These are phyloP conservation scores for Leptinotarsa haldemani DNA, from an alignment of 2,888 invertebrate genomes.

Conservation along the genomic window DNA sequence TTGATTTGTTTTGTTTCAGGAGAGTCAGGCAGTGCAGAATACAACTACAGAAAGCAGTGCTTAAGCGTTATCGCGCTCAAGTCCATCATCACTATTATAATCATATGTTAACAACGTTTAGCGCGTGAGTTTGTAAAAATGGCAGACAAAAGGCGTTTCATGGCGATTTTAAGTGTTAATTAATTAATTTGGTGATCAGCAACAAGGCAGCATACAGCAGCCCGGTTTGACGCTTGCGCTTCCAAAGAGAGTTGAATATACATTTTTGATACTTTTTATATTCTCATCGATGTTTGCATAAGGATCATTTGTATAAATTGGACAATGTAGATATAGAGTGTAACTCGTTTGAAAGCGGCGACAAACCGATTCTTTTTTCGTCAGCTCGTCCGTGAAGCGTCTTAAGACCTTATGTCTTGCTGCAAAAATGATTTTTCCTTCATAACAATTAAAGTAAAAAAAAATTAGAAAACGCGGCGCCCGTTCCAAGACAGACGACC, in stretches of 20 bases:
- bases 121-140: conserved; percentile 64
- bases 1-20: conserved; percentile 62
- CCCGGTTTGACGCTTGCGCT: conserved; percentile 51
- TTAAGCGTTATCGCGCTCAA: conserved; percentile 63
- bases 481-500: conserved; percentile 44
- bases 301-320: conserved; percentile 54
- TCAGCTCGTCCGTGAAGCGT: conserved; percentile 63
- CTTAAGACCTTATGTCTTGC: conserved; percentile 67
- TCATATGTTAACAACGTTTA: conserved; percentile 65
- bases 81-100: conserved; percentile 58
- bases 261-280: conserved; percentile 65
- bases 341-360: conserved; percentile 54
- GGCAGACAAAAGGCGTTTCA: conserved; percentile 67
- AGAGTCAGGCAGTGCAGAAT: conserved; percentile 72
- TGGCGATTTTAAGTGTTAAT: conserved; percentile 47
- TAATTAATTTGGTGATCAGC: conserved; percentile 34
- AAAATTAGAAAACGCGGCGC: conserved; percentile 58
- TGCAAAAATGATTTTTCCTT: conserved; percentile 62
- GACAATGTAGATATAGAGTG: conserved; percentile 42
- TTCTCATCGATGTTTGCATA: conserved; percentile 59
- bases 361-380: conserved; percentile 49
- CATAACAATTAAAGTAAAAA: conserved; percentile 62
- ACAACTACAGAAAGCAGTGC: conserved; percentile 73
- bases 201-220: background rate
- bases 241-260: conserved; percentile 51